These are phyloP conservation scores for Smittia aterrima DNA, from an alignment of 2,888 invertebrate species.

Conservation along the genomic window DNA sequence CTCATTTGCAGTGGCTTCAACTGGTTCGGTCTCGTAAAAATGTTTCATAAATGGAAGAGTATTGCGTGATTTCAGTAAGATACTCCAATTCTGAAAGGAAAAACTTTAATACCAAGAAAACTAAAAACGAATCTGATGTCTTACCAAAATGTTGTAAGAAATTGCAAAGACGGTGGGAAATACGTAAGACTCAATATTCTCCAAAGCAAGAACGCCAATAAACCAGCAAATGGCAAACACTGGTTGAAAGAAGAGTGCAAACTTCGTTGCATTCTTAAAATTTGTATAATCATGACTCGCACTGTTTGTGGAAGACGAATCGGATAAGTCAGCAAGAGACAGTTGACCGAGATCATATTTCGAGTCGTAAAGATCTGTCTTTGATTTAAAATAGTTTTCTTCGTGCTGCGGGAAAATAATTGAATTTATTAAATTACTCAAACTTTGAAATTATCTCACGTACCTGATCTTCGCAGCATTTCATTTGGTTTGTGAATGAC, in stretches of 20 bases:
- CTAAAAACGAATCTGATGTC: too few species aligned
- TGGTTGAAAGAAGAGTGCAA: slow-evolving; percentile 67
- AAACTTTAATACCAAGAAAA: too few species aligned
- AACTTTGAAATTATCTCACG: neutral
- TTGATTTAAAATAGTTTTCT: slow-evolving; percentile 30
- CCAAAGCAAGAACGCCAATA: slow-evolving; percentile 69
- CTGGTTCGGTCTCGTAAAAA: slow-evolving; percentile 6
- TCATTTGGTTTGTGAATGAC: slow-evolving; percentile 4
- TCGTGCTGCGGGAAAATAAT: neutral
- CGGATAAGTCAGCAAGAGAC: slow-evolving; percentile 56
- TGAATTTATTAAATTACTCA: neutral
- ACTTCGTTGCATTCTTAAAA: slow-evolving; percentile 60
- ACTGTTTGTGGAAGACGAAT: slow-evolving; percentile 55
- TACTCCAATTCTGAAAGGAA: slow-evolving; percentile 33
- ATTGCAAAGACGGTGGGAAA: slow-evolving; percentile 62
- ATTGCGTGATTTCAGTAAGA: slow-evolving; percentile 28
- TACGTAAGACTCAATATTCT: slow-evolving; percentile 63
- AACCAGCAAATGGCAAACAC: slow-evolving; percentile 73
- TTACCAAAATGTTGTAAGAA: slow-evolving; percentile 60
- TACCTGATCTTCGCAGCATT: slow-evolving; percentile 37
- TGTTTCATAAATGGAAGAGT: slow-evolving; percentile 37
- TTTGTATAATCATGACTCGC: slow-evolving; percentile 59
- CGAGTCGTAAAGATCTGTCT: slow-evolving; percentile 46
- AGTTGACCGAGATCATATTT: slow-evolving; percentile 54
- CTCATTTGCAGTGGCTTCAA: slow-evolving; percentile 13